Conservation (phyloP, 2,113 vertebrate genomes). For the Melanocharis versteri region DNA sequence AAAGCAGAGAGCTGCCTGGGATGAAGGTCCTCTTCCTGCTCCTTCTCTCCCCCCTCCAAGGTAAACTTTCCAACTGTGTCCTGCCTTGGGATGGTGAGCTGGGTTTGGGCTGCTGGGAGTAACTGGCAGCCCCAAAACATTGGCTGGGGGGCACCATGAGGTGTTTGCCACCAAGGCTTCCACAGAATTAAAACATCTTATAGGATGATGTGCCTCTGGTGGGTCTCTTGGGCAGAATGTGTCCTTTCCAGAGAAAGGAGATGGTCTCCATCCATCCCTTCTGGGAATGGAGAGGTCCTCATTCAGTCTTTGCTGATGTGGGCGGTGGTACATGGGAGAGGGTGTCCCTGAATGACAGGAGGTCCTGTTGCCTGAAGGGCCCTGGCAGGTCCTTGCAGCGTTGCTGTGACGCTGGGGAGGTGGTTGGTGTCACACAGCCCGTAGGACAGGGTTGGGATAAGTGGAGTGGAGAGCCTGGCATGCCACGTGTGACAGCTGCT, state of each 20-base stretch:
- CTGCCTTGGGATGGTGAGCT: background rate
- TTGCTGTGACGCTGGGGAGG: background rate
- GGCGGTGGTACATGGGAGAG: background rate
- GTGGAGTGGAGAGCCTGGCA: fast-evolving
- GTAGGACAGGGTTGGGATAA: background rate
- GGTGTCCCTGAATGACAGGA: background rate
- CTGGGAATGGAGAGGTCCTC: background rate
- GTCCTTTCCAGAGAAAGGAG: background rate
- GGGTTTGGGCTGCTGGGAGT: background rate
- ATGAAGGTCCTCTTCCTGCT: conserved; percentile 17
- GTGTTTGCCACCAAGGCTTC: background rate
- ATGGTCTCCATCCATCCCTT: background rate
- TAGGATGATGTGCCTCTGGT: background rate
- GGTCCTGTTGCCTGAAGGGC: background rate
- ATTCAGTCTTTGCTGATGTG: background rate
- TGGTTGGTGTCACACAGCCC: background rate
- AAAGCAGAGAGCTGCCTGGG: background rate
- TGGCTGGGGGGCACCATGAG: background rate
- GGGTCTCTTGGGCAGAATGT: background rate
- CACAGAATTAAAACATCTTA: background rate
- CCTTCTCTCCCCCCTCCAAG: conserved; percentile 46
- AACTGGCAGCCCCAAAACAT: background rate
- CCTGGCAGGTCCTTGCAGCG: background rate
- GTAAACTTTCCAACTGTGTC: background rate
- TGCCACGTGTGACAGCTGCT: background rate